phyloP scores from a whole-genome alignment of 2,797 vertebrate genomes.

The Sebastes itinus region DNA sequence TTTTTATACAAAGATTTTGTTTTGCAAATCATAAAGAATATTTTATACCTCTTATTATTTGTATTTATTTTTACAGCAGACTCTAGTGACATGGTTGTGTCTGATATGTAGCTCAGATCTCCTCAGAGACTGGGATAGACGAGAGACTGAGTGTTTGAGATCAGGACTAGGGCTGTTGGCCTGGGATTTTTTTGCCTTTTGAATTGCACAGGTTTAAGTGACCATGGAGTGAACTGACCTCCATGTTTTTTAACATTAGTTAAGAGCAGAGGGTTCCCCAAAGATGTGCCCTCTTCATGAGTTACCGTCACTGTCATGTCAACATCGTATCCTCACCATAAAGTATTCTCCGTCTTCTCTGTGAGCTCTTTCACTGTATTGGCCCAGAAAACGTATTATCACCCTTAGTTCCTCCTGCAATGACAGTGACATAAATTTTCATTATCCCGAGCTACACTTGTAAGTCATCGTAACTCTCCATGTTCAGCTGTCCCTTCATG shows the following conservation, averaged over 20 bases:
- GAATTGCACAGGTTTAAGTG: constrained; percentile 83
- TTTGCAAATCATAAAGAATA: constrained; percentile 61
- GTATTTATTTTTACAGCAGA: constrained; percentile 51
- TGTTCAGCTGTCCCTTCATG: constrained; percentile 15
- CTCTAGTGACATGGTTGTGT: constrained; percentile 46
- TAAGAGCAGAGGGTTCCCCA: constrained; percentile 15
- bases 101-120: constrained; percentile 45
- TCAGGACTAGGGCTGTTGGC: constrained; percentile 60
- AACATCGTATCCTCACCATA: background rate
- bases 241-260: constrained; percentile 32
- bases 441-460: background rate
- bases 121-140: constrained; percentile 9
- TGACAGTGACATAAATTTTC: background rate
- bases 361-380: background rate
- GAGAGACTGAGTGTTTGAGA: constrained; percentile 33
- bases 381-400: background rate
- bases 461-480: background rate
- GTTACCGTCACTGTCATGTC: constrained; percentile 4
- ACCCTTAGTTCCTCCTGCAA: background rate
- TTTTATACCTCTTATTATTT: constrained; percentile 76
- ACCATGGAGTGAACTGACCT: constrained; percentile 75
- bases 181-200: constrained; percentile 70
- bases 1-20: constrained; percentile 60
- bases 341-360: constrained; percentile 9
- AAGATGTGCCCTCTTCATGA: constrained; percentile 24